A percentile compares a stretch with the other conserved stretches of the same genome.
phyloP scores from a whole-genome alignment of 2,888 invertebrate species.

The Chironomus tentans region DNA sequence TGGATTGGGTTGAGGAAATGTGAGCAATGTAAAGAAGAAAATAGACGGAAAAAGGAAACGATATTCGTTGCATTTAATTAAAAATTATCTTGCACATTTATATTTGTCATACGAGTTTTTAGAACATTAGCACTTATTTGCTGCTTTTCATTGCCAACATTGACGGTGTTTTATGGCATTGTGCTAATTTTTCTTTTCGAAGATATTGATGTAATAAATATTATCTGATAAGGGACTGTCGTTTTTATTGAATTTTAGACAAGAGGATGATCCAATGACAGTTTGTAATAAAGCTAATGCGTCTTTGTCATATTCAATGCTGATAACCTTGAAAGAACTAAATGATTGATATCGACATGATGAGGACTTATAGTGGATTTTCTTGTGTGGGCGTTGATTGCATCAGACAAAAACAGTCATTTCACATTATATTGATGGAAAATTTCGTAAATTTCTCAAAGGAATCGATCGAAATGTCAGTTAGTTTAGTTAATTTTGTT shows the following conservation, averaged over 20 bases:
- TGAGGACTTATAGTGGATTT: too few species aligned
- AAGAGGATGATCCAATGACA: background rate
- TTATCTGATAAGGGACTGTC: background rate
- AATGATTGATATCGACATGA: too few species aligned
- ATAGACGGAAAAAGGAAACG: background rate
- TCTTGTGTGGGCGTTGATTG: too few species aligned
- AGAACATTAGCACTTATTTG: too few species aligned
- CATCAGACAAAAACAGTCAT: too few species aligned
- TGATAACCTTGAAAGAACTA: too few species aligned
- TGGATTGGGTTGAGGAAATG: background rate
- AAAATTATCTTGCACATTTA: background rate
- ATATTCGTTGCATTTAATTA: background rate
- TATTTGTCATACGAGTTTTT: background rate
- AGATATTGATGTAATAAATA: background rate
- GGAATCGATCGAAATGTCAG: too few species aligned
- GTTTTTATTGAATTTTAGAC: background rate
- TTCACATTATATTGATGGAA: too few species aligned
- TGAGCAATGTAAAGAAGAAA: background rate
- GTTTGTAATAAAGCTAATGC: background rate
- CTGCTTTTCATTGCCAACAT: background rate
- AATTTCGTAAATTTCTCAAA: too few species aligned
- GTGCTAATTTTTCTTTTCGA: background rate
- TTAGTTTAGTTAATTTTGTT: too few species aligned
- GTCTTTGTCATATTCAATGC: too few species aligned
- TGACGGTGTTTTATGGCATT: background rate